Conservation (phyloP, 2,113 vertebrate genomes). For the Oryzias celebensis region DNA sequence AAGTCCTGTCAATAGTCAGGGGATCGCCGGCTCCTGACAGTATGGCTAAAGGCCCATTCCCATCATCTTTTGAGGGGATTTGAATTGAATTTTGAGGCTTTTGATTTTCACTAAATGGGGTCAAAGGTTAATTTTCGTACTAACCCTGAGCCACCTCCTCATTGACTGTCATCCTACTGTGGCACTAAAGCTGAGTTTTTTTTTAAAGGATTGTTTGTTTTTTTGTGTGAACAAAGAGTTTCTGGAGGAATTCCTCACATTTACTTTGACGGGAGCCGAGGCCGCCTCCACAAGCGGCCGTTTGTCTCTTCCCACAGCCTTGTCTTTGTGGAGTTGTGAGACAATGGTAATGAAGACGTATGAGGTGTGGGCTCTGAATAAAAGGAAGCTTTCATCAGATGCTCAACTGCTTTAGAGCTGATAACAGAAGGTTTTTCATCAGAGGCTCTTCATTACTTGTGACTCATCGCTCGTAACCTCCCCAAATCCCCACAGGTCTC, state of each 20-base stretch:
- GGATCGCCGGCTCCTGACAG: too few species aligned
- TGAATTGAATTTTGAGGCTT: too few species aligned
- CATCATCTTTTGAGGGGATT: too few species aligned
- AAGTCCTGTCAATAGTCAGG: too few species aligned
- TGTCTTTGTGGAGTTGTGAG: constrained; percentile 22
- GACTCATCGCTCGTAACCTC: neutral
- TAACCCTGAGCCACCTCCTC: too few species aligned
- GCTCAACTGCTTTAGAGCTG: constrained; percentile 13
- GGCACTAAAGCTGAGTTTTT: too few species aligned
- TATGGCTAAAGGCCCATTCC: too few species aligned
- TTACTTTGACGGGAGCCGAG: constrained; percentile 6
- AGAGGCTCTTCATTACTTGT: constrained; percentile 9
- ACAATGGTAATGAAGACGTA: constrained; percentile 25
- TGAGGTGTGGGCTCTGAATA: constrained; percentile 27
- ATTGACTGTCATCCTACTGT: too few species aligned
- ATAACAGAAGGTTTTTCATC: neutral
- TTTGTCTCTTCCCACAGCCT: constrained; percentile 25
- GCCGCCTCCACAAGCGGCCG: constrained; percentile 12
- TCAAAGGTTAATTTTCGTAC: too few species aligned
- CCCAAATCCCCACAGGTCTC: constrained; percentile 75
- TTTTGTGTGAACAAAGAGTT: neutral
- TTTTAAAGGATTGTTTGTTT: too few species aligned
- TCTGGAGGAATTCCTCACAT: constrained; percentile 21
- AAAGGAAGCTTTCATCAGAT: constrained; percentile 33
- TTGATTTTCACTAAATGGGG: too few species aligned